Conservation (phyloP, 2,113 vertebrate species). For the Felis chaus region DNA sequence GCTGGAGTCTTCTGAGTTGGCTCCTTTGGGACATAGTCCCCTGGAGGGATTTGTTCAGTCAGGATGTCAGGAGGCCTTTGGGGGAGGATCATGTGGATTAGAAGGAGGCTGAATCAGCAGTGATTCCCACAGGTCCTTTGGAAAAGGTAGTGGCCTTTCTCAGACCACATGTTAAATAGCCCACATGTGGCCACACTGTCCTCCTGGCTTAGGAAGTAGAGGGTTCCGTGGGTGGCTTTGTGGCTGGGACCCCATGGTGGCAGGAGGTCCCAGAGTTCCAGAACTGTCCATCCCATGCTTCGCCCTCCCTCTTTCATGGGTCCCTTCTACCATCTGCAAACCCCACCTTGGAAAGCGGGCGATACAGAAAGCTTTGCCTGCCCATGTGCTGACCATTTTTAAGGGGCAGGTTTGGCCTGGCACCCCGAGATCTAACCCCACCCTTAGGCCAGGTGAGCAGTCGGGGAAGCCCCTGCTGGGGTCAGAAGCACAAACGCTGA, state of each 20-base stretch:
- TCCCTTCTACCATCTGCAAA: neutral
- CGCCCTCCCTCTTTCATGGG: neutral
- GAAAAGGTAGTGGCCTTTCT: neutral
- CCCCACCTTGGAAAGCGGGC: neutral
- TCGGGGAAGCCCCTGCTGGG: neutral
- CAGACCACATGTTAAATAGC: neutral
- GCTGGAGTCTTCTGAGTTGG: neutral
- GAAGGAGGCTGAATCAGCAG: neutral
- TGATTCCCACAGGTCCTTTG: neutral
- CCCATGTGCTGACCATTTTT: neutral
- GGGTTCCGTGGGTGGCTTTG: neutral
- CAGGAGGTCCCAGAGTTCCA: neutral
- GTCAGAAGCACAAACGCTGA: neutral
- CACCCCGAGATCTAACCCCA: neutral
- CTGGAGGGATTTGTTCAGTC: neutral
- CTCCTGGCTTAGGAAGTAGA: neutral
- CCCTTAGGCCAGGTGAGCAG: neutral
- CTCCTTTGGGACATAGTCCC: neutral
- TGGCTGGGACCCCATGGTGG: neutral
- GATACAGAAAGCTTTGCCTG: neutral
- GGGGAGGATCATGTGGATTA: neutral
- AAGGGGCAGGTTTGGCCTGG: neutral
- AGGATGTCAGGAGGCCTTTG: no score
- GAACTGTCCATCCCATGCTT: no score
- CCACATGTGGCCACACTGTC: fast-evolving